Conservation (phyloP, 2,888 invertebrate species). For the Megastigmus dorsalis region DNA sequence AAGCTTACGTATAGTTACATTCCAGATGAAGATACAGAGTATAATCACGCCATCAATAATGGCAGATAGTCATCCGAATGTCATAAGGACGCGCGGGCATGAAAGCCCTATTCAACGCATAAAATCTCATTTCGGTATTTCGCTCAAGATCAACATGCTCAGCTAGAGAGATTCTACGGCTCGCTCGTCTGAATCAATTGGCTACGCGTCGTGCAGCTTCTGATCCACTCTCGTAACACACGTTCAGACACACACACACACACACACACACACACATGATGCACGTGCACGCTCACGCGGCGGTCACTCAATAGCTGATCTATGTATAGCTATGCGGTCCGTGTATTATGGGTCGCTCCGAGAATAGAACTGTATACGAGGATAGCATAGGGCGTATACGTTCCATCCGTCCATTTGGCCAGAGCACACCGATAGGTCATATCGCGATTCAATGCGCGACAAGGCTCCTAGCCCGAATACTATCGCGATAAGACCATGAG, state of each 20-base stretch:
- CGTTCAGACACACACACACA: background rate
- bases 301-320: background rate
- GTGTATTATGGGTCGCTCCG: background rate
- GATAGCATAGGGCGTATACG: too few relatives aligned
- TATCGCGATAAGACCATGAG: background rate
- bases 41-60: too few relatives aligned
- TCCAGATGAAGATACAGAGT: too few relatives aligned
- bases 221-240: background rate
- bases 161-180: too few relatives aligned
- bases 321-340: background rate
- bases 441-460: constrained; percentile 17
- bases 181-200: background rate
- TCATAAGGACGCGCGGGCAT: too few relatives aligned
- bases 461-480: background rate
- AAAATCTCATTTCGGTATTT: too few relatives aligned
- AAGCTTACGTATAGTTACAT: too few relatives aligned
- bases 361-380: background rate
- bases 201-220: background rate
- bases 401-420: background rate
- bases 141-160: too few relatives aligned
- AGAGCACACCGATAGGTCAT: background rate
- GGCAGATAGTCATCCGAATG: too few relatives aligned
- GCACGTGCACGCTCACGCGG: background rate
- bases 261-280: background rate
- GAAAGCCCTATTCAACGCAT: too few relatives aligned